Evolutionary conservation across 1,140 invertebrate genomes (phyloP).

Genomic region (Drosophila parvula): DNA sequence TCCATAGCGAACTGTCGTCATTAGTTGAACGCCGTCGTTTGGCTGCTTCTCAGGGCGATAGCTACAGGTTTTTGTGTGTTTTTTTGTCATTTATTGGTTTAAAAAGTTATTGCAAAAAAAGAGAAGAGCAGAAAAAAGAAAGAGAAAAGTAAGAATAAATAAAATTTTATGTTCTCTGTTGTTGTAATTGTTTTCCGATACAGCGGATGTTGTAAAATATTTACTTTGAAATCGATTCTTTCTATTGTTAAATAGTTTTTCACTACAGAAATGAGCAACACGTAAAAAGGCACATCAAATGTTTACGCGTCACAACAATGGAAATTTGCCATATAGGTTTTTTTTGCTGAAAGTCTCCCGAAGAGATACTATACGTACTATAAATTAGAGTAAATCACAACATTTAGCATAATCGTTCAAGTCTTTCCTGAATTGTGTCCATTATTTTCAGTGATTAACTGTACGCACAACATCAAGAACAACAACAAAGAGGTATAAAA

Average conservation of each 20-base stretch:
- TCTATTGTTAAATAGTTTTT: conserved; percentile 55
- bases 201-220: conserved; percentile 24
- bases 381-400: conserved; percentile 55
- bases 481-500: conserved; percentile 79
- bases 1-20: conserved; percentile 46
- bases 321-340: conserved; percentile 28
- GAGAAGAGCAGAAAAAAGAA: conserved; percentile 77
- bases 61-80: conserved; percentile 44
- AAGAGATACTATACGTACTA: conserved; percentile 14
- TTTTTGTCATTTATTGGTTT: conserved; percentile 34
- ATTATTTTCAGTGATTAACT: conserved; percentile 40
- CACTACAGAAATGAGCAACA: conserved; percentile 64
- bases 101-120: conserved; percentile 58
- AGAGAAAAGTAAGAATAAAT: conserved; percentile 81
- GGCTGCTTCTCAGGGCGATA: conserved; percentile 44
- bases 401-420: conserved; percentile 50
- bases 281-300: conserved; percentile 64
- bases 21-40: conserved; percentile 60
- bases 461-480: conserved; percentile 76
- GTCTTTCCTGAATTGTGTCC: conserved; percentile 22
- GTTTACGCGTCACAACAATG: conserved; percentile 67
- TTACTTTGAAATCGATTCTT: conserved; percentile 51
- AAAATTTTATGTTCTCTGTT: conserved; percentile 77
- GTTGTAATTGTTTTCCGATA: conserved; percentile 56
- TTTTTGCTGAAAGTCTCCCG: conserved; percentile 3